Percentiles rank a stretch among this genome's conserved stretches.
These are phyloP conservation scores for Archips crataeganus DNA, from an alignment of 2,888 invertebrate genomes.

Conservation along the genomic window DNA sequence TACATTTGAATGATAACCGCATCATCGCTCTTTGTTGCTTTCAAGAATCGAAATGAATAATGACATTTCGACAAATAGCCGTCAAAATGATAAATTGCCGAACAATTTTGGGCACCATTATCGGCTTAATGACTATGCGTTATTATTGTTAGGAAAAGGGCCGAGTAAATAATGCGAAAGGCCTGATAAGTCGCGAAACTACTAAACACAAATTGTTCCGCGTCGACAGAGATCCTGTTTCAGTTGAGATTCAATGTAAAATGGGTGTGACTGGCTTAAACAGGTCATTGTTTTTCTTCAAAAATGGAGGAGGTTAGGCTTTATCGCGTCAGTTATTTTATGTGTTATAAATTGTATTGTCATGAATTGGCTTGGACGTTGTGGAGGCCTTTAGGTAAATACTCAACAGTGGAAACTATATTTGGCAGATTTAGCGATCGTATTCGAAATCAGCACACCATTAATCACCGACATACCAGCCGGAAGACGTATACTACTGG, in stretches of 20 bases:
- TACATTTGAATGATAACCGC: constrained; percentile 55
- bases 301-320: not conserved
- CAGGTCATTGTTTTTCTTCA: not conserved
- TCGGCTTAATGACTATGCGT: constrained; percentile 56
- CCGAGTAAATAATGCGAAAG: constrained; percentile 40
- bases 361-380: no score
- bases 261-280: not conserved
- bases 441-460: no score
- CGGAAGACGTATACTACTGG: no score
- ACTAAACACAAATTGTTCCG: constrained; percentile 17
- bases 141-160: constrained; percentile 48
- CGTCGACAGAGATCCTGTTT: not conserved
- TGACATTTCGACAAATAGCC: constrained; percentile 65
- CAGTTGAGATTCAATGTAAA: not conserved
- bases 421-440: no score
- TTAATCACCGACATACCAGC: no score
- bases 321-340: not conserved
- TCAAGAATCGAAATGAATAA: constrained; percentile 68
- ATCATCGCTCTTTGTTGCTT: constrained; percentile 61
- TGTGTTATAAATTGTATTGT: no score
- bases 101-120: constrained; percentile 65
- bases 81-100: constrained; percentile 70
- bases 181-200: constrained; percentile 33
- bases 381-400: no score
- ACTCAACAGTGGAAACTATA: no score